Conservation (phyloP, 2,888 invertebrate species). For the Lasioglossum marginatum region DNA sequence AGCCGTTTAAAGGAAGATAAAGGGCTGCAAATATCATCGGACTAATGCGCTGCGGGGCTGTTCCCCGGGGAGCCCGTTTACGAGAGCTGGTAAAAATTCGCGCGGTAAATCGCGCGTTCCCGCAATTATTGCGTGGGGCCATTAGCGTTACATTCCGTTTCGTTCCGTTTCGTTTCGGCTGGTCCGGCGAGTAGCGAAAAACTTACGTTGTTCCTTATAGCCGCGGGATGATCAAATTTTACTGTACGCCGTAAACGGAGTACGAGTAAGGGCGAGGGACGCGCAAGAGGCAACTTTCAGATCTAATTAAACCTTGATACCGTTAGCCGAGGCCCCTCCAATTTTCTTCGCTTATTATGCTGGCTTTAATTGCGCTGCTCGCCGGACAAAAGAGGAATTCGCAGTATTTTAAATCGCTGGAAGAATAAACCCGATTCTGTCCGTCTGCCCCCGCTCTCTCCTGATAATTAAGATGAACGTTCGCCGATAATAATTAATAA, state of each 20-base stretch:
- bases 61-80: not conserved
- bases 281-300: not conserved
- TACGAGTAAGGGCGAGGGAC: not conserved
- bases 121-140: not conserved
- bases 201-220: not conserved
- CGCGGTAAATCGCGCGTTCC: too few relatives aligned
- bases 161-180: not conserved
- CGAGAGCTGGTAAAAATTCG: not conserved
- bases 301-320: slow-evolving; percentile 14
- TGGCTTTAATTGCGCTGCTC: not conserved
- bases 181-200: not conserved
- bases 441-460: not conserved
- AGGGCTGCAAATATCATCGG: not conserved
- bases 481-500: slow-evolving; percentile 6
- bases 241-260: not conserved
- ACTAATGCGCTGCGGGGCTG: not conserved
- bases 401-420: not conserved
- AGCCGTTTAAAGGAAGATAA: not conserved
- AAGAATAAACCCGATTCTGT: not conserved
- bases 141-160: not conserved
- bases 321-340: not conserved
- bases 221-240: slow-evolving; percentile 1
- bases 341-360: slow-evolving; percentile 9
- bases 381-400: not conserved
- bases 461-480: not conserved